Base-by-base conservation (phyloP, 2,113 vertebrate species). In the Nicator chloris region DNA sequence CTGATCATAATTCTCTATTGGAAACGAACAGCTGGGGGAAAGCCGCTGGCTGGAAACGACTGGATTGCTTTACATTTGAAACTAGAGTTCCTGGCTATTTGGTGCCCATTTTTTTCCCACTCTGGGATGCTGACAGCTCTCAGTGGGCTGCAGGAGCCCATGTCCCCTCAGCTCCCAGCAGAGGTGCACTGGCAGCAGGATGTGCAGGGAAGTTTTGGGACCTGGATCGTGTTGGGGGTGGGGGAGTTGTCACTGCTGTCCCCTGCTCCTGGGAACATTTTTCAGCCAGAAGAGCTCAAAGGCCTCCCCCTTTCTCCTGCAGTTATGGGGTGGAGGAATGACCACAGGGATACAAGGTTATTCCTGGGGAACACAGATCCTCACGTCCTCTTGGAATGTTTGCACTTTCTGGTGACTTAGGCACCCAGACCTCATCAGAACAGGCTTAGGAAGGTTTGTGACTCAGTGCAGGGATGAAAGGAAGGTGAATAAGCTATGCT, bases 1-100 rank as follows among this genome's bases (percentile, higher is more conserved):
- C 95, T 88, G 93, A 96, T 96, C 93, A 45, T 96, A 96, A 96
- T 95, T 76, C 96, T 82, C 95, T 96, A 96, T 96, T 95, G 95
- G 96, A 94, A 96, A 94, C 0, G 7, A 96, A 97, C 95, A 97
- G 96, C 96, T 97, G 96, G 94, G 92, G 69, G 51, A 96, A 95
- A 96, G 94, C 86, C 69, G 0, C 93, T 93, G 92, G 76, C 92
- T 95, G 83, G 83, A 94, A 94, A 83, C 0, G 44, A 57, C 72
- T 88, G 82, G 86, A 83, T 94, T 96, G 80, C 93, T 96, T 95
- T 95, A 90, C 88, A 92, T 84, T 76, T 86, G 65, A 16, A 84
- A 93, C 82, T 56, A 47, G 2, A 78, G 76, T 42, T 93, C 73
- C 87, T 88, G 76, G 27, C 79, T 90, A 3, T 12, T 81, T 15